These are phyloP conservation scores for Crematogaster levior DNA, from an alignment of 2,888 invertebrate species.

Conservation along the genomic window DNA sequence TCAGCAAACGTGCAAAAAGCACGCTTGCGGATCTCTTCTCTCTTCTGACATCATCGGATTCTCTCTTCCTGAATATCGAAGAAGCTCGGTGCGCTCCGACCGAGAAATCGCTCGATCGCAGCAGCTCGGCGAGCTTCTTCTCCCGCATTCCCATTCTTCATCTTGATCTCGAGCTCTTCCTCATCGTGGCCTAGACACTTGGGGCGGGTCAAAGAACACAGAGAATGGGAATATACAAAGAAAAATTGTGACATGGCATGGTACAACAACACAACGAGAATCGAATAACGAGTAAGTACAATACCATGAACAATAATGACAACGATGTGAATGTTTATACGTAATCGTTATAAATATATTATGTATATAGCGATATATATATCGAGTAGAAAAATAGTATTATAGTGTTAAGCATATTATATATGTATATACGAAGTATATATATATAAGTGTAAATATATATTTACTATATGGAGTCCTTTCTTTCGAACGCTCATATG, in stretches of 20 bases:
- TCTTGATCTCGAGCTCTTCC: constrained; percentile 31
- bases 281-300: constrained; percentile 77
- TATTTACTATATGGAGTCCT: constrained; percentile 51
- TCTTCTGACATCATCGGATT: constrained; percentile 66
- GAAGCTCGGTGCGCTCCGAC: constrained; percentile 66
- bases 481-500: constrained; percentile 44
- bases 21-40: constrained; percentile 71
- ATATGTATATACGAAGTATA: constrained; percentile 58
- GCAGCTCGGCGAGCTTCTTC: constrained; percentile 45
- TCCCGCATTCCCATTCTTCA: constrained; percentile 58
- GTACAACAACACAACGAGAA: constrained; percentile 74
- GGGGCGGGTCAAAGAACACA: constrained; percentile 67
- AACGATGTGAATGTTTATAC: constrained; percentile 69
- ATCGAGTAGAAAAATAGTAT: constrained; percentile 55
- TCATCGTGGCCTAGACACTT: constrained; percentile 79
- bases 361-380: constrained; percentile 56
- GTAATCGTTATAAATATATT: constrained; percentile 66
- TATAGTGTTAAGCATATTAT: constrained; percentile 59
- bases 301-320: constrained; percentile 77
- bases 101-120: constrained; percentile 83
- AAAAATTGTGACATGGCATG: constrained; percentile 74
- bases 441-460: constrained; percentile 52
- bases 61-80: constrained; percentile 61
- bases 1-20: constrained; percentile 74
- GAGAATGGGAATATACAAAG: constrained; percentile 62